Evolutionary conservation across 1,140 invertebrate genomes (phyloP), one percentile per base, ranked within the genome.

Genomic region (Melitaea cinxia): DNA sequence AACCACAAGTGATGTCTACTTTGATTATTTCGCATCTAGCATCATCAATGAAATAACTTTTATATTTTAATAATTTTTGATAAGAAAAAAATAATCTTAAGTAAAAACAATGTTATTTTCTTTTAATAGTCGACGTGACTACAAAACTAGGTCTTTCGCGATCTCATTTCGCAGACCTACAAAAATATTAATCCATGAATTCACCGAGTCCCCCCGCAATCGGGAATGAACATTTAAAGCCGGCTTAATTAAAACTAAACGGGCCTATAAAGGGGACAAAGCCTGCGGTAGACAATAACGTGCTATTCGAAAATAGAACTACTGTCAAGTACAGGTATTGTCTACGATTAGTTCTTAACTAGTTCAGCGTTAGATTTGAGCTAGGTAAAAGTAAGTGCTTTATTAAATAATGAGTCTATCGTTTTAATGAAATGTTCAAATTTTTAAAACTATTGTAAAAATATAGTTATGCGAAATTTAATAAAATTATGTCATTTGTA

Each of bases 241-340:
- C 56, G 70, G 73, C 63, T 82, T 84, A 80, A 83, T 83, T 83
- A 83, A 82, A 83, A 82, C 74, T 78, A 75, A 86, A 73, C 77
- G 73, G 73, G 70, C 61, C 70, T 65, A 54, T 50, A 69, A 70
- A 74, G 68, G 62, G 70, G 76, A 83, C 79, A 77, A 80, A 75
- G 74, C 59, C 62, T 72, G 68, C 56, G 64, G 50, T 72, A 75
- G 77, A 84, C 74, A 78, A 84, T 77, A 82, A 82, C 42, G 17
- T 47, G 66, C 74, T 73, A 70, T 72, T 62, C 63, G 55, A 55
- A 60, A 71, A 77, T 76, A 78, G 75, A 77, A 75, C 80, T 74
- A 72, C 70, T 78, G 78, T 79, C 77, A 76, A 74, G 73, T 75
- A 69, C 77, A 79, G 78, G 63, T 75, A 75, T 58, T 64, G 70